phyloP scores from a whole-genome alignment of 35 echinoderm and acorn worm genomes.

The Anneissia japonica region DNA sequence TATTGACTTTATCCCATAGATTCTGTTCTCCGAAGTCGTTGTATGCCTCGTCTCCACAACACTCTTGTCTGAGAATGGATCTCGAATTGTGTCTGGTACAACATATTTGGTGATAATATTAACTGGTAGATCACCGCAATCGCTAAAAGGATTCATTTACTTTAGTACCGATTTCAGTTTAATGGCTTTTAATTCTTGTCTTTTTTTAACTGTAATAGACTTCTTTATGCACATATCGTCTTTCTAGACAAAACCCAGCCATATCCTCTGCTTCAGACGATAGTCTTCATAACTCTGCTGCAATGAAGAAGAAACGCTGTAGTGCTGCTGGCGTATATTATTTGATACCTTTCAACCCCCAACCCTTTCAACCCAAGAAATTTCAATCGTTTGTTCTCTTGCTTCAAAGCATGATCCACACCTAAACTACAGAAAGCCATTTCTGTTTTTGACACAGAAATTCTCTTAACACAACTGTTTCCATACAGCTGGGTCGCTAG shows the following conservation, averaged over 20 bases:
- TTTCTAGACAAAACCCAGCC: conserved; percentile 12
- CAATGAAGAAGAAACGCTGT: conserved; percentile 19
- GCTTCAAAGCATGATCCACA: conserved; percentile 27
- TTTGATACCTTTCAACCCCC: conserved; percentile 34
- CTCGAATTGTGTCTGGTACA: neutral
- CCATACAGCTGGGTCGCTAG: conserved; percentile 13
- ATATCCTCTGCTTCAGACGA: conserved; percentile 13
- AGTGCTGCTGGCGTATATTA: conserved; percentile 23
- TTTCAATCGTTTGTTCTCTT: conserved; percentile 36
- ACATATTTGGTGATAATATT: conserved; percentile 1
- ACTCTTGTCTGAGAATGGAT: neutral
- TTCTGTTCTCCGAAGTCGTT: neutral
- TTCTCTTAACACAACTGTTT: conserved; percentile 26
- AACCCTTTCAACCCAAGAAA: too few species aligned
- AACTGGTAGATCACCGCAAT: neutral
- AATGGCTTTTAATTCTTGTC: neutral
- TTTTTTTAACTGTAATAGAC: neutral
- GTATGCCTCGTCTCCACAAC: neutral
- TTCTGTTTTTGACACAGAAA: conserved; percentile 36
- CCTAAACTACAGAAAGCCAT: conserved; percentile 38
- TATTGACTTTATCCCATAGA: neutral
- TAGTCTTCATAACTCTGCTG: conserved; percentile 14
- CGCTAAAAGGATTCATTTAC: neutral
- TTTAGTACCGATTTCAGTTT: neutral
- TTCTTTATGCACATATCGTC: conserved; percentile 37